phyloP scores from a whole-genome alignment of 2,113 vertebrate genomes.

The Spheniscus mendiculus region DNA sequence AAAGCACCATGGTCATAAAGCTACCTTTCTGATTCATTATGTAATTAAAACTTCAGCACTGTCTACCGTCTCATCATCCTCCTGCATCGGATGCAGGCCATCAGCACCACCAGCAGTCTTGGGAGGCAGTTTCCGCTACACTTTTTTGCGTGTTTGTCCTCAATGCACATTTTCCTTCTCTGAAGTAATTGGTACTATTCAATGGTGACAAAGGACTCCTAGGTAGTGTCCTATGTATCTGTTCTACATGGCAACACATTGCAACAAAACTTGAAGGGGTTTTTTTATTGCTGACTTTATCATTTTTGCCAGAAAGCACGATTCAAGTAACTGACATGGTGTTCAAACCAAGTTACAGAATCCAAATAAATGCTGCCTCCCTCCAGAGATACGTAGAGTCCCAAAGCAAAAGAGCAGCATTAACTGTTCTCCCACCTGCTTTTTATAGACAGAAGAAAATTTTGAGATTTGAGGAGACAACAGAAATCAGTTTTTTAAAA shows the following conservation, averaged over 20 bases:
- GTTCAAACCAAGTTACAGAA: not conserved
- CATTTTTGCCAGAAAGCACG: not conserved
- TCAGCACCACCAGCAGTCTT: not conserved
- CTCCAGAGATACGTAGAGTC: accelerated
- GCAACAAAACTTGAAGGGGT: not conserved
- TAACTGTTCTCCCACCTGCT: not conserved
- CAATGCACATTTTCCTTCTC: not conserved
- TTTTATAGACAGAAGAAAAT: not conserved
- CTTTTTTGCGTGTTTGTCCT: not conserved
- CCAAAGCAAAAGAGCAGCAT: not conserved
- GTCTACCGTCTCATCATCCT: not conserved
- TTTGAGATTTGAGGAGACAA: not conserved
- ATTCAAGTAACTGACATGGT: not conserved
- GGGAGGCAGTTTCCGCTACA: not conserved
- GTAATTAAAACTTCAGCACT: not conserved
- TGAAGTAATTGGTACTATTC: not conserved
- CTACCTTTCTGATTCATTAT: not conserved
- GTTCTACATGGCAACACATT: accelerated
- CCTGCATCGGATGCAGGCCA: not conserved
- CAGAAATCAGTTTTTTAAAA: not conserved
- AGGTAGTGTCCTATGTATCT: not conserved
- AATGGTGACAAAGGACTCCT: not conserved
- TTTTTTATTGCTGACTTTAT: not conserved
- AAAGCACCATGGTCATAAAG: not conserved
- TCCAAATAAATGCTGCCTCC: not conserved